Evolutionary conservation across 2,797 vertebrate genomes (phyloP), one percentile per base, ranked within the genome.

Genomic region (Platalea minor): DNA sequence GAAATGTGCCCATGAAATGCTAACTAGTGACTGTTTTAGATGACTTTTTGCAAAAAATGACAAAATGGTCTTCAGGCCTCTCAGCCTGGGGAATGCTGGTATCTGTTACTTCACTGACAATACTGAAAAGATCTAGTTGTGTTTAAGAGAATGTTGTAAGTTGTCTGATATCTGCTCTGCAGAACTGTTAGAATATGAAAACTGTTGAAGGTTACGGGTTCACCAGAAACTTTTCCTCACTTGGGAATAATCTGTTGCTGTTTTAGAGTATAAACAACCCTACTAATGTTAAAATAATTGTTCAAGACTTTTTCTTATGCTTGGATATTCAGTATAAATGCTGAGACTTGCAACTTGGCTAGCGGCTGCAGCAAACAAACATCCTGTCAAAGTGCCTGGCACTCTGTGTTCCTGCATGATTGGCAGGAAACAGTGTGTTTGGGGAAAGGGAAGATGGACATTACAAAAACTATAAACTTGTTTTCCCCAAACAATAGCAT

Each of bases 321-420:
- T 97, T 96, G 93, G 74, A 95, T 96, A 96, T 95, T 96, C 73
- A 87, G 73, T 68, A n/a, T 96, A 97, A 97, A 83, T 97, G 97
- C 96, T 93, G 90, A 96, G 96, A 96, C 95, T 95, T 97, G 96
- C 96, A 96, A 93, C 86, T 97, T 97, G 96, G 97, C 94, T 96
- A 96, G 94, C 23, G 43, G 89, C 86, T 82, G 95, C 75, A 97
- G 97, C 96, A 97, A 97, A 97, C 95, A 98, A 98, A 98, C 98
- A 98, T 98, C 98, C 98, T 98, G 98, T 97, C 91, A 88, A 96
- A 97, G 86, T 74, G 97, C 92, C 95, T 91, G 80, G 98, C 97
- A 97, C 97, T 98, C 56, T 5, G 81, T 97, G 97, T 98, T 98
- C 98, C 96, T 96, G 94, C 90, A 84, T 98, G 97, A 98, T 97